Evolutionary conservation across 2,113 vertebrate genomes (phyloP), one percentile per base, ranked within the genome.

Genomic region (Campylorhamphus procurvoides): DNA sequence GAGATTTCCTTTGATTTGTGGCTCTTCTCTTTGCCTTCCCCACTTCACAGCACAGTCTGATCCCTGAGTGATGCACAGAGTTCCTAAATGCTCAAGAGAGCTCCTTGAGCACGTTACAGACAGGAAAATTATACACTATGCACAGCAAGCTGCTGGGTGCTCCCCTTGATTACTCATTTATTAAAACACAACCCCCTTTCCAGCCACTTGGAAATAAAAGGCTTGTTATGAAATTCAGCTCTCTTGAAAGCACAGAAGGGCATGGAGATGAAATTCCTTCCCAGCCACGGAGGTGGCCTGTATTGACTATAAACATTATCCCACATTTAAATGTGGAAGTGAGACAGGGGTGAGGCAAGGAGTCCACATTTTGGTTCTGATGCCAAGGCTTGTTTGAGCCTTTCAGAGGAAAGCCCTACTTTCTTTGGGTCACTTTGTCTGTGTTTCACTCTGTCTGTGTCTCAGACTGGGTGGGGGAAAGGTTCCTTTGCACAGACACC

Each of bases 251-350:
- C 62, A 79, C 49, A 56, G 73, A 42, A 62, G 13, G 16, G 31
- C 53, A 53, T 0, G 5, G 55, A 64, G 55, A 69, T 50, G 22
- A 87, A 94, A 86, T 68, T 29, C 68, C 56, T 93, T 75, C 76
- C 92, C 72, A 72, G 80, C 84, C 35, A 2, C 12, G 44, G 85
- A 92, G 47, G 60, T 90, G 85, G 83, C 73, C 69, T 89, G 47
- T 81, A 56, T 93, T 93, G 81, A 88, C 90, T 82, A 79, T 78
- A 90, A 87, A 89, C 44, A 67, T 85, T 33, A 77, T 71, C 22
- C 67, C 82, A 69, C 55, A 55, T 71, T 72, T 93, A 91, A 90
- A 90, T 84, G 81, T 94, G 89, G 95, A 95, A 96, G 77, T 59
- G 80, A 67, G 90, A 52, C 39, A 35, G 56, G 90, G 80, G 84